Percentiles rank a stretch among this genome's conserved stretches.
Evolutionary conservation across 2,113 vertebrate species (phyloP).

Genomic region (Mandrillus leucophaeus): DNA sequence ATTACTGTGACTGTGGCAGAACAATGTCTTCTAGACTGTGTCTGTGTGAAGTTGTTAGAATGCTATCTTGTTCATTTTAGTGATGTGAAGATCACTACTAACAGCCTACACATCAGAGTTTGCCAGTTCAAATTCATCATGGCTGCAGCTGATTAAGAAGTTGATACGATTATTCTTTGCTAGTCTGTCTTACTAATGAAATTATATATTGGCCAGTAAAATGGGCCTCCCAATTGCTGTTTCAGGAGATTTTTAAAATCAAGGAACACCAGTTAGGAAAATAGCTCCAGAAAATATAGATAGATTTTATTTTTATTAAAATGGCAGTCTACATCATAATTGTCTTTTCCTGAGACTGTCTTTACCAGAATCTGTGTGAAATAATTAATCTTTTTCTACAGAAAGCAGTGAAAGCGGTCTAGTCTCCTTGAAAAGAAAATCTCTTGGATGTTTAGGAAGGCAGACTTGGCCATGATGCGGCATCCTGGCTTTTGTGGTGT

Average conservation of each 20-base stretch:
- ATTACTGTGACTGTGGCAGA: slow-evolving; percentile 84
- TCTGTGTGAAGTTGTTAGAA: slow-evolving; percentile 76
- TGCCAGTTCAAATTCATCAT: slow-evolving; percentile 81
- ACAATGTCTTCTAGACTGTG: slow-evolving; percentile 75
- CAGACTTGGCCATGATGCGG: slow-evolving; percentile 11
- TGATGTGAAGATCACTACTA: slow-evolving; percentile 71
- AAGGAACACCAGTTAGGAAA: slow-evolving; percentile 59
- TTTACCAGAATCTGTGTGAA: slow-evolving; percentile 46
- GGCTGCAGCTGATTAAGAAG: slow-evolving; percentile 77
- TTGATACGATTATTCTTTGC: slow-evolving; percentile 77
- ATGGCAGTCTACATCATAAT: neutral
- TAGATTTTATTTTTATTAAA: slow-evolving; percentile 57
- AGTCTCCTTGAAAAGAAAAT: neutral
- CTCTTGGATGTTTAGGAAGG: neutral
- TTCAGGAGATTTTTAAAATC: slow-evolving; percentile 66
- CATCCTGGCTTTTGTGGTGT: slow-evolving; percentile 47
- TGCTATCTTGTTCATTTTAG: slow-evolving; percentile 75
- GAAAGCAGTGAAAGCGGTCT: slow-evolving; percentile 18
- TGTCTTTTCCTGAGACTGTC: slow-evolving; percentile 54
- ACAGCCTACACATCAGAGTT: slow-evolving; percentile 63
- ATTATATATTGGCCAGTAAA: slow-evolving; percentile 73
- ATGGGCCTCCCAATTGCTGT: slow-evolving; percentile 44
- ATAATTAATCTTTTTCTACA: slow-evolving; percentile 46
- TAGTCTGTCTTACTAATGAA: slow-evolving; percentile 77
- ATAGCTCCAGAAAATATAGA: slow-evolving; percentile 42